Conservation (phyloP, 2,797 vertebrate species). For the Lophius americanus region DNA sequence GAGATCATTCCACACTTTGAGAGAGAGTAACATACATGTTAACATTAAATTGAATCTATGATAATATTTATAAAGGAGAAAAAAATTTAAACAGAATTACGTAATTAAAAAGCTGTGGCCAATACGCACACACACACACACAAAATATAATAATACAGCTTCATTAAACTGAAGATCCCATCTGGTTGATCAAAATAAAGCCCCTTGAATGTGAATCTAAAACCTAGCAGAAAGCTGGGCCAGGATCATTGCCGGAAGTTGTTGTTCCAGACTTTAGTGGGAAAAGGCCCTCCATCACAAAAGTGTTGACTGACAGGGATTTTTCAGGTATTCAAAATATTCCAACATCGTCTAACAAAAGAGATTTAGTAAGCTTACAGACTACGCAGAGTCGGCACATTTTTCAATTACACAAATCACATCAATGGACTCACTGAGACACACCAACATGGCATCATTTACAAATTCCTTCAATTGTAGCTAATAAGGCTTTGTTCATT, state of each 20-base stretch:
- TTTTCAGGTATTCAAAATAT: conserved; percentile 69
- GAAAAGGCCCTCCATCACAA: conserved; percentile 70
- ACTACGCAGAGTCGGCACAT: conserved; percentile 74
- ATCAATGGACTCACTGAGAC: conserved; percentile 70
- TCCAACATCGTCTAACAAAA: conserved; percentile 73
- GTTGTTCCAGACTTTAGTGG: conserved; percentile 74
- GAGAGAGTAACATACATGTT: too few relatives aligned
- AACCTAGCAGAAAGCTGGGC: conserved; percentile 46
- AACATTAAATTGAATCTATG: too few relatives aligned
- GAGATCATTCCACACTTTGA: too few relatives aligned
- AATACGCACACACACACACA: background rate
- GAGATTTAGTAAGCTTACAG: conserved; percentile 76
- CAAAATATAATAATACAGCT: background rate
- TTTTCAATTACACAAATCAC: conserved; percentile 72
- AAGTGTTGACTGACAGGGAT: conserved; percentile 68
- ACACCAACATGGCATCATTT: conserved; percentile 55
- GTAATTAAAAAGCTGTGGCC: too few relatives aligned
- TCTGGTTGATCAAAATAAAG: conserved; percentile 13
- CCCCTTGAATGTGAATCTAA: conserved; percentile 47
- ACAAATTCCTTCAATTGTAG: conserved; percentile 44
- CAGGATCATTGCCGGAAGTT: conserved; percentile 49
- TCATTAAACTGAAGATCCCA: conserved; percentile 19
- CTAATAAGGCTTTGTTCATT: conserved; percentile 20
- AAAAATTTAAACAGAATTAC: too few relatives aligned
- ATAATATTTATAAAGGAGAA: too few relatives aligned